phyloP scores from a whole-genome alignment of 2,797 vertebrate genomes.

The Poecilia picta region DNA sequence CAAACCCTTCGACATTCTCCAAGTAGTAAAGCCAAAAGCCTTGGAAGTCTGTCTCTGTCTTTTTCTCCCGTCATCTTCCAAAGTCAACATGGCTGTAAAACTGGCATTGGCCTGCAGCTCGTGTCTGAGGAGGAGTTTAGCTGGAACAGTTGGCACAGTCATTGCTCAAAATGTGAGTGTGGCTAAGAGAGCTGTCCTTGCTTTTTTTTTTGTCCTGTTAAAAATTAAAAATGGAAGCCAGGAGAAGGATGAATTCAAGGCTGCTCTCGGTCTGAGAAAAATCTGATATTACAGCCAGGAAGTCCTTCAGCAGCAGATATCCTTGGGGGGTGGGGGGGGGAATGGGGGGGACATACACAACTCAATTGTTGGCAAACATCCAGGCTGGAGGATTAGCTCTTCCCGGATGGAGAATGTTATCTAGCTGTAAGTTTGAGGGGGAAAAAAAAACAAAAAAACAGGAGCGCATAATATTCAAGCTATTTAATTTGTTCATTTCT shows the following conservation, averaged over 20 bases:
- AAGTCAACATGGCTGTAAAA: slow-evolving; percentile 61
- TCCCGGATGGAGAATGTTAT: slow-evolving; percentile 46
- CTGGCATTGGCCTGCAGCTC: slow-evolving; percentile 46
- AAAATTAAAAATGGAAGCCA: slow-evolving; percentile 32
- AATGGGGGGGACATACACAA: slow-evolving; percentile 27
- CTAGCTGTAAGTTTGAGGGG: slow-evolving; percentile 42
- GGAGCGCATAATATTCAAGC: slow-evolving; percentile 32
- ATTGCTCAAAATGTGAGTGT: slow-evolving; percentile 17
- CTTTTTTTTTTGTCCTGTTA: slow-evolving; percentile 12
- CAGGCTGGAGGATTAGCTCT: slow-evolving; percentile 63
- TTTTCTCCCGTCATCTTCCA: slow-evolving; percentile 49
- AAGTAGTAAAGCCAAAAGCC: slow-evolving; percentile 26
- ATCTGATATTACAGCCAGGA: slow-evolving; percentile 37
- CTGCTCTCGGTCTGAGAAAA: slow-evolving; percentile 22
- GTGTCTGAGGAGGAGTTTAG: slow-evolving; percentile 45
- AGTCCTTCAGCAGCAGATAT: slow-evolving; percentile 62
- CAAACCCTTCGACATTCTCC: slow-evolving; percentile 44
- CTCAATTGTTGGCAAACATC: slow-evolving; percentile 60
- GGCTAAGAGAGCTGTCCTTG: slow-evolving; percentile 23
- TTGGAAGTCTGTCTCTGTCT: slow-evolving; percentile 28
- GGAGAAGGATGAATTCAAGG: slow-evolving; percentile 27
- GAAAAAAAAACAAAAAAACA: not conserved
- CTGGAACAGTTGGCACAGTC: slow-evolving; percentile 34
- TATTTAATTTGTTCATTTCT: slow-evolving; percentile 21
- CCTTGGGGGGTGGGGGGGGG: slow-evolving; percentile 39